A percentile compares a stretch with the other conserved stretches of the same genome.
These are phyloP conservation scores for Ectropis grisescens DNA, from an alignment of 1,140 invertebrate genomes.

Conservation along the genomic window DNA sequence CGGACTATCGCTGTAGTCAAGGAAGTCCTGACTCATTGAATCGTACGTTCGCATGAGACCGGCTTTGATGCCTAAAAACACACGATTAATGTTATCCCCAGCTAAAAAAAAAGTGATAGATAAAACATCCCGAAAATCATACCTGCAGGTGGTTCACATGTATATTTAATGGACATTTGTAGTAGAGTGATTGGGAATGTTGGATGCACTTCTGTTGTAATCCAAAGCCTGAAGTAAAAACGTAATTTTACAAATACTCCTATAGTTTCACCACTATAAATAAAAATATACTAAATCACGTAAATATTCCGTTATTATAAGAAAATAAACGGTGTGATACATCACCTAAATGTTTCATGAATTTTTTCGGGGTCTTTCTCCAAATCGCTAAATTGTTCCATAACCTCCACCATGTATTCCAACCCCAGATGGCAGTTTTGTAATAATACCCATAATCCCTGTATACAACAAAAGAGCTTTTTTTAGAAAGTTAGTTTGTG, in stretches of 20 bases:
- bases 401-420: slow-evolving; percentile 90
- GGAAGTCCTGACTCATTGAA: slow-evolving; percentile 85
- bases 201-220: slow-evolving; percentile 89
- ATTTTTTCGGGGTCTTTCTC: slow-evolving; percentile 59
- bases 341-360: slow-evolving; percentile 50
- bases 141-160: slow-evolving; percentile 90
- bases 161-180: slow-evolving; percentile 90
- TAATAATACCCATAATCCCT: slow-evolving; percentile 85
- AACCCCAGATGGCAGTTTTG: slow-evolving; percentile 94
- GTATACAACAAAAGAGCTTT: too few species aligned
- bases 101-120: too few species aligned
- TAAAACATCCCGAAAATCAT: slow-evolving; percentile 9
- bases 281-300: too few species aligned
- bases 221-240: slow-evolving; percentile 78
- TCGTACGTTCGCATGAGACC: slow-evolving; percentile 88
- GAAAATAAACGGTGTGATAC: too few species aligned
- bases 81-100: slow-evolving; percentile 8
- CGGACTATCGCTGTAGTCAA: slow-evolving; percentile 87
- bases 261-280: too few species aligned
- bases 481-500: too few species aligned
- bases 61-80: slow-evolving; percentile 68
- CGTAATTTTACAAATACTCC: slow-evolving; percentile 1
- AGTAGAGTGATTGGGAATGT: slow-evolving; percentile 89
- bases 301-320: too few species aligned
- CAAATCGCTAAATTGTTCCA: slow-evolving; percentile 74